These are phyloP conservation scores for Drosophila punjabiensis DNA, from an alignment of 1,140 invertebrate species.

Conservation along the genomic window DNA sequence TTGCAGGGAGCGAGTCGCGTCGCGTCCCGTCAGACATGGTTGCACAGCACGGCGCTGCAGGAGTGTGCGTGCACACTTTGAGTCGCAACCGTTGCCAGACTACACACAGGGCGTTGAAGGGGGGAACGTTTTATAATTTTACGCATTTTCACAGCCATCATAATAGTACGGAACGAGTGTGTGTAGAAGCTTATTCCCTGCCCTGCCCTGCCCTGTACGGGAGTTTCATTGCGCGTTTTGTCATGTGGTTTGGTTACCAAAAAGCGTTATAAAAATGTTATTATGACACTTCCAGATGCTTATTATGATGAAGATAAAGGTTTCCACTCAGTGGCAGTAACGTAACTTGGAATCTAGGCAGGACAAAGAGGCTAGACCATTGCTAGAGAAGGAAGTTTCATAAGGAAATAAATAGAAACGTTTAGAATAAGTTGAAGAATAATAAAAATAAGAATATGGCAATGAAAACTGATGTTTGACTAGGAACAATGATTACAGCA, in stretches of 20 bases:
- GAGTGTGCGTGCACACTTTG: slow-evolving; percentile 6
- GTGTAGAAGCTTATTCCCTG: slow-evolving; percentile 2
- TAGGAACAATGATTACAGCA: neutral
- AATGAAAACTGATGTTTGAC: neutral
- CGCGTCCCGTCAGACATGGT: slow-evolving; percentile 35
- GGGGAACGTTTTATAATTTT: slow-evolving; percentile 34
- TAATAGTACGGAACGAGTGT: slow-evolving; percentile 9
- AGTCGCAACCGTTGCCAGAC: slow-evolving; percentile 16
- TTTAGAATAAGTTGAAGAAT: neutral
- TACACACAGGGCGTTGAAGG: neutral
- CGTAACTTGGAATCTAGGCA: neutral
- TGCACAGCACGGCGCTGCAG: slow-evolving; percentile 14
- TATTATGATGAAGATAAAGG: slow-evolving; percentile 43
- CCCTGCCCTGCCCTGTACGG: neutral
- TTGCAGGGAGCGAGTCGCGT: slow-evolving; percentile 24
- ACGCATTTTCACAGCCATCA: slow-evolving; percentile 30
- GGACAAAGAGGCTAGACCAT: neutral
- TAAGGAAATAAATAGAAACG: neutral
- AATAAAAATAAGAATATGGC: neutral
- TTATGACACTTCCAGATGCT: slow-evolving; percentile 39
- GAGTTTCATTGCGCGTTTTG: slow-evolving; percentile 20
- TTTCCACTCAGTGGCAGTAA: slow-evolving; percentile 5
- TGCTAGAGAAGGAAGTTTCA: neutral
- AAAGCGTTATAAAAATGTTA: slow-evolving; percentile 46
- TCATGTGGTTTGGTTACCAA: slow-evolving; percentile 31